phyloP scores from a whole-genome alignment of 2,797 vertebrate species.

The Sebastes oblongus region DNA sequence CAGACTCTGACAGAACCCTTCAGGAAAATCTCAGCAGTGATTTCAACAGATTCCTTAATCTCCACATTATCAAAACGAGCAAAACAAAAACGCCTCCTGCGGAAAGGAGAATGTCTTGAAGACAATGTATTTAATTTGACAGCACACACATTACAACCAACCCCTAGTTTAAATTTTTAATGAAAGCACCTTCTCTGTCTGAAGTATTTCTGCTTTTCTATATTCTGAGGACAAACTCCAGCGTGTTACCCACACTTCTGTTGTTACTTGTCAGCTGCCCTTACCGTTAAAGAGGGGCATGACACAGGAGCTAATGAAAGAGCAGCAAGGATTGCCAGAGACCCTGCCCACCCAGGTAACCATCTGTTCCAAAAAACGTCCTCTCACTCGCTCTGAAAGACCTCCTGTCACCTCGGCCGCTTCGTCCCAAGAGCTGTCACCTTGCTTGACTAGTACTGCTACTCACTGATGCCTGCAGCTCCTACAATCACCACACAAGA shows the following conservation, averaged over 20 bases:
- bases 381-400: not conserved
- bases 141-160: not conserved
- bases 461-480: not conserved
- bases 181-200: not conserved
- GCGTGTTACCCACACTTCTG: not conserved
- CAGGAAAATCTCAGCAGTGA: not conserved
- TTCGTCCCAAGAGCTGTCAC: constrained; percentile 22
- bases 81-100: not conserved
- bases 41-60: not conserved
- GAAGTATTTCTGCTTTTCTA: not conserved
- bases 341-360: constrained; percentile 21
- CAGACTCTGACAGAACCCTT: not conserved
- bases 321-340: constrained; percentile 13
- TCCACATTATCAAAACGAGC: not conserved
- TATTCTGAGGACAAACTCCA: constrained; percentile 8
- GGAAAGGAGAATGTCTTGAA: not conserved
- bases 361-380: constrained; percentile 48
- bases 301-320: constrained; percentile 52
- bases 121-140: constrained; percentile 13
- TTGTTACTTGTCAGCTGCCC: constrained; percentile 23
- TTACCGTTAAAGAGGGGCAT: not conserved
- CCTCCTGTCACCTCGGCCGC: constrained; percentile 32
- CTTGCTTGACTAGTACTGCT: constrained; percentile 1
- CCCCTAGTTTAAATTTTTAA: not conserved
- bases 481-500: not conserved